Evolutionary conservation across 2,797 vertebrate genomes (phyloP).

Genomic region (Taeniopygia guttata): DNA sequence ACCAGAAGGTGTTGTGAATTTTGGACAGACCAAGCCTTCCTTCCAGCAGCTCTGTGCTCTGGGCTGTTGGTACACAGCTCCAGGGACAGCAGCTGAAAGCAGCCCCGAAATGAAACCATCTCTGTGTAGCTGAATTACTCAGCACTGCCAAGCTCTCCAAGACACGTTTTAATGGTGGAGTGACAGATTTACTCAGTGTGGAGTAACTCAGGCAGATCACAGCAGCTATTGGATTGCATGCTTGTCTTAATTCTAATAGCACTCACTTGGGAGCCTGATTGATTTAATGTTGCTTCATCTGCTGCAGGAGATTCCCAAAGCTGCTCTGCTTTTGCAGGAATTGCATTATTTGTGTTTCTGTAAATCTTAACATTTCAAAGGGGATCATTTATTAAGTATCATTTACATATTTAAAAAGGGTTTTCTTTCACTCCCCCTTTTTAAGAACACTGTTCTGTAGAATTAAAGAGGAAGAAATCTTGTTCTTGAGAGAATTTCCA

Average conservation of each 20-base stretch:
- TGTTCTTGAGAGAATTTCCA: neutral
- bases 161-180: neutral
- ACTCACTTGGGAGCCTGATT: slow-evolving; percentile 30
- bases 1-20: neutral
- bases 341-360: neutral
- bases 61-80: neutral
- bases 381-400: neutral
- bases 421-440: neutral
- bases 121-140: neutral
- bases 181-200: slow-evolving; percentile 20
- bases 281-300: slow-evolving; percentile 16
- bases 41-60: accelerated
- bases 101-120: neutral
- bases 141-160: neutral
- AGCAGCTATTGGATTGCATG: slow-evolving; percentile 1
- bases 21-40: neutral
- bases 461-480: neutral
- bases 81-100: neutral
- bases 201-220: slow-evolving; percentile 7
- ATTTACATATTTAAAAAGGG: neutral
- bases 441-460: neutral
- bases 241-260: slow-evolving; percentile 22
- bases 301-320: slow-evolving; percentile 9
- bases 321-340: slow-evolving; percentile 9
- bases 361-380: neutral